Percentiles rank a stretch among this genome's conserved stretches.
Conservation (phyloP, 2,888 invertebrate species). For the Diadromus collaris region DNA sequence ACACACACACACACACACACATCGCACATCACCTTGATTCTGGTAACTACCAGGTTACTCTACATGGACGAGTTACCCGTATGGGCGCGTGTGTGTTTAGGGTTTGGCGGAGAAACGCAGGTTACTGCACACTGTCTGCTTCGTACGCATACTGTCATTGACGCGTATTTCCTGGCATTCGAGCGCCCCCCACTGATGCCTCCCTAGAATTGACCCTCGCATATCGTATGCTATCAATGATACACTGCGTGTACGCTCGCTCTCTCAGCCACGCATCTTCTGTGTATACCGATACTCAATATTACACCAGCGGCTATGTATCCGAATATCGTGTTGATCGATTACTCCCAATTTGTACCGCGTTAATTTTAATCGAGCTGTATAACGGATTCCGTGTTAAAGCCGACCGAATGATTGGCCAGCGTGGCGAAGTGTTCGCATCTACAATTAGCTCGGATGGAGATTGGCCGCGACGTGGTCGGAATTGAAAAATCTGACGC, state of each 20-base stretch:
- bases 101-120: too few relatives aligned
- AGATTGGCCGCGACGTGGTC: not conserved
- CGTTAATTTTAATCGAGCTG: slow-evolving; percentile 12
- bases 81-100: not conserved
- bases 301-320: not conserved
- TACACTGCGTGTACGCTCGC: not conserved
- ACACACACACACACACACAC: not conserved
- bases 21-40: not conserved
- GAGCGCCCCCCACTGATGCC: not conserved
- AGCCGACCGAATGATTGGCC: not conserved
- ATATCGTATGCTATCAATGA: slow-evolving; percentile 17
- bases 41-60: not conserved
- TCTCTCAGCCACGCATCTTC: not conserved
- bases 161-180: slow-evolving; percentile 13
- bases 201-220: not conserved
- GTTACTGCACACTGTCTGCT: not conserved
- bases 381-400: not conserved
- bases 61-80: not conserved
- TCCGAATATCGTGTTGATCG: slow-evolving; percentile 9
- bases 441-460: not conserved
- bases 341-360: slow-evolving; percentile 5
- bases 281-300: not conserved
- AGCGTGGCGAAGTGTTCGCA: not conserved
- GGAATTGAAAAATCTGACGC: not conserved
- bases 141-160: not conserved